Evolutionary conservation across 1,140 invertebrate genomes (phyloP).

Genomic region (Danaus plexippus): DNA sequence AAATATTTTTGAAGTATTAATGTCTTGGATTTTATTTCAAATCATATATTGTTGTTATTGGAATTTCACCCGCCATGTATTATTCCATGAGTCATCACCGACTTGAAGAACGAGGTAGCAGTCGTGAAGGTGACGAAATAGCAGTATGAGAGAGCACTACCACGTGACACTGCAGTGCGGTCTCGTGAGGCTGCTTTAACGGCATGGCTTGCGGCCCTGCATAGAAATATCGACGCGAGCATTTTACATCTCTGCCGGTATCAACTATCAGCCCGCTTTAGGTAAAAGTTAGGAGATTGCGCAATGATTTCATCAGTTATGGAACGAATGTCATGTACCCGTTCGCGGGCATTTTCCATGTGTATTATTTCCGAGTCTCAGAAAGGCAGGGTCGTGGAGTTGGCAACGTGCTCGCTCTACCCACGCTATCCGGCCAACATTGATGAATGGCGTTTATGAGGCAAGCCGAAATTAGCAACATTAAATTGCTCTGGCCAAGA

Average conservation of each 20-base stretch:
- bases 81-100: slow-evolving; percentile 68
- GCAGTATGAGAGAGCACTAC: slow-evolving; percentile 16
- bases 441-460: too few species aligned
- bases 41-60: slow-evolving; percentile 29
- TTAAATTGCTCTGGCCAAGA: too few species aligned
- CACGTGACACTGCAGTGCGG: slow-evolving; percentile 20
- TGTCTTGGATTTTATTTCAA: slow-evolving; percentile 44
- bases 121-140: slow-evolving; percentile 31
- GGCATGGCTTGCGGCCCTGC: slow-evolving; percentile 24
- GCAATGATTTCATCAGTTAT: slow-evolving; percentile 32
- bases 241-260: slow-evolving; percentile 42
- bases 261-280: slow-evolving; percentile 69
- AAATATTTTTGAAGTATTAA: slow-evolving; percentile 41
- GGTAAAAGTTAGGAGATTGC: slow-evolving; percentile 59
- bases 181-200: slow-evolving; percentile 22
- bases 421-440: neutral
- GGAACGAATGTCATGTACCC: slow-evolving; percentile 20
- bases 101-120: slow-evolving; percentile 41
- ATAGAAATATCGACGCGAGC: slow-evolving; percentile 32
- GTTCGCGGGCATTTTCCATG: slow-evolving; percentile 34
- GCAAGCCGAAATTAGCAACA: too few species aligned
- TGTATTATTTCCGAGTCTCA: slow-evolving; percentile 29
- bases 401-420: neutral
- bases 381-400: slow-evolving; percentile 11
- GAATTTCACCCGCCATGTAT: slow-evolving; percentile 65